Evolutionary conservation across 2,888 invertebrate genomes (phyloP).

Genomic region (Pharmacophagus antenor): DNA sequence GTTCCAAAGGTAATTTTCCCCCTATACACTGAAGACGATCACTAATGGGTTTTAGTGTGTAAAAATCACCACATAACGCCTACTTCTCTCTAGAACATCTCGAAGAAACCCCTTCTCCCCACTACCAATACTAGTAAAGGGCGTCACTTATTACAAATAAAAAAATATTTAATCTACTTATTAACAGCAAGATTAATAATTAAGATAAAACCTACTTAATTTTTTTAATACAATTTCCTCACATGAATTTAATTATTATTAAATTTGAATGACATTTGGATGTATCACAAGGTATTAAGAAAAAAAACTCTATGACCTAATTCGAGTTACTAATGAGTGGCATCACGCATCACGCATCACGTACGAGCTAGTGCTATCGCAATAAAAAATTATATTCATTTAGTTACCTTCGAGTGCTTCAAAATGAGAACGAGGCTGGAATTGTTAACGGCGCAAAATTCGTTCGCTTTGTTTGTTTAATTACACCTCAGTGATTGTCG

Average conservation of each 20-base stretch:
- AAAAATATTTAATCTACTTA: too few species aligned
- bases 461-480: constrained; percentile 21
- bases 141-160: too few species aligned
- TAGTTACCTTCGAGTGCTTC: constrained; percentile 18
- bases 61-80: too few species aligned
- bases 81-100: too few species aligned
- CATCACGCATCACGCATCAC: constrained; percentile 24
- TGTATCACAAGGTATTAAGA: neutral
- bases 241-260: neutral
- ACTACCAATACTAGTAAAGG: too few species aligned
- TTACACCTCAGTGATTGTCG: constrained; percentile 1
- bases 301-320: constrained; percentile 1
- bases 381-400: constrained; percentile 12
- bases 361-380: constrained; percentile 10
- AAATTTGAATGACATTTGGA: neutral
- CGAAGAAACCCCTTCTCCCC: too few species aligned
- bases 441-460: constrained; percentile 14
- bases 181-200: too few species aligned
- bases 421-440: constrained; percentile 21
- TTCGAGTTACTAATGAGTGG: constrained; percentile 6
- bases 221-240: too few species aligned
- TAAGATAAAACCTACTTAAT: too few species aligned
- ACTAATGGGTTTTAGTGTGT: too few species aligned
- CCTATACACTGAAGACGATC: too few species aligned
- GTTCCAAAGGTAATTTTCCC: too few species aligned